Base-by-base conservation (phyloP, 2,888 invertebrate genomes). In the Volucella zonaria region DNA sequence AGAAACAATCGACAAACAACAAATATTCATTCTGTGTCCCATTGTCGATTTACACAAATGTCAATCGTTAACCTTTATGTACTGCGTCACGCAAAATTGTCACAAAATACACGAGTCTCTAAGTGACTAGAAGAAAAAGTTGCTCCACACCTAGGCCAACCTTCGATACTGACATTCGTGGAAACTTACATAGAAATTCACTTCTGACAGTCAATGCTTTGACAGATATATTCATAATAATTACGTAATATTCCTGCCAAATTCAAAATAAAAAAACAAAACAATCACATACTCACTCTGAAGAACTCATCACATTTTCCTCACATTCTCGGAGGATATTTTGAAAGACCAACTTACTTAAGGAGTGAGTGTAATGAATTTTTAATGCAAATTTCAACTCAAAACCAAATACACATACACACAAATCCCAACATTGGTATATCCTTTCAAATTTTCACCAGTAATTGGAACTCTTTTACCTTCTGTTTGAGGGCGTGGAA, bases 331-430 rank as follows among this genome's bases (percentile, higher is more conserved):
- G 42, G 10, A n/a, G 42, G 23, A 68, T 70, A 54, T 68, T 70
- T 54, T 67, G 71, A 74, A 67, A 58, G 64, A 31, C 79, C 74
- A 31, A 40, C 31, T 8, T 15, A 56, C 18, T 23, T 14, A 43
- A 56, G 43, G 10, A 47, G 45, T 52, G 43, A 61, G 61, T 49
- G 51, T 76, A 85, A 81, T 85, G 71, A 85, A 80, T 80, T 71
- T 80, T 76, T 66, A 67, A 85, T 76, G 83, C 58, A 85, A 85
- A 85, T 80, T 76, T 47, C 47, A 40, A 45, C 47, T 12, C 14
- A 15, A 12, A 52, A 54, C 12, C 1, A 31, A 4, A 42, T 15
- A 54, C 67, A 68, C 45, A 67, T 56, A 12, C 42, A 23, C 18
- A 38, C 73, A 42, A 31, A 0, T 6, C 6, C 6, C 6, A 6